Evolutionary conservation across 2,888 invertebrate genomes (phyloP), one percentile per base, ranked within the genome.

Genomic region (Lycia hirtaria): DNA sequence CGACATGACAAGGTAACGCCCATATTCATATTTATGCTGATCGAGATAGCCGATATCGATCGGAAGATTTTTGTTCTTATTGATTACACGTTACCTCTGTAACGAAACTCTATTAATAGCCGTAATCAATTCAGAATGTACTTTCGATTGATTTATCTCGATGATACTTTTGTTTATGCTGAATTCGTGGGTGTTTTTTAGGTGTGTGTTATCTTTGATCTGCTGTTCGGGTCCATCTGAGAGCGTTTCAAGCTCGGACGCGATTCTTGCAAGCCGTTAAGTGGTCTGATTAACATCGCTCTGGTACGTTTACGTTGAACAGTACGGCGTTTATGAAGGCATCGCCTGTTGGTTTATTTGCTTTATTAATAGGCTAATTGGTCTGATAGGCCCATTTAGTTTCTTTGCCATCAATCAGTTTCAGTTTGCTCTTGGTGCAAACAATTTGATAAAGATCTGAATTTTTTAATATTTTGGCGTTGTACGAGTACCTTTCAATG

Each of bases 1-100:
- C 78, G 71, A 75, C 83, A 77, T 81, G 84, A 80, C 83, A 77
- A 71, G 72, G 73, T 71, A 65, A 82, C 87, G 83, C 85, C 86
- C 81, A 80, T 76, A 67, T 76, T 78, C 76, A 83, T 85, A 87
- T 88, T 87, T 85, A 88, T 88, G 83, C 71, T 78, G 86, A 85
- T 87, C 80, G 76, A 74, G 73, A 72, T 65, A 41, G 41, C 56
- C 65, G 69, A 64, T 68, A 66, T 49, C 55, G 60, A 64, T 64
- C 50, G 54, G 54, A 44, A 48, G 35, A 54, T 50, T 73, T 71
- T 65, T 72, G 66, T 66, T 74, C 65, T 72, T 73, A 71, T 75
- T 76, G 69, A 67, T 69, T 69, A 60, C 60, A 65, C 65, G 65
- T 63, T 69, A 64, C 53, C 56, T 72, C 66, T 64, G 68, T 75